Evolutionary conservation across 2,113 vertebrate species (phyloP), one percentile per base, ranked within the genome.

Genomic region (Calyptommatus sinebrachiatus): DNA sequence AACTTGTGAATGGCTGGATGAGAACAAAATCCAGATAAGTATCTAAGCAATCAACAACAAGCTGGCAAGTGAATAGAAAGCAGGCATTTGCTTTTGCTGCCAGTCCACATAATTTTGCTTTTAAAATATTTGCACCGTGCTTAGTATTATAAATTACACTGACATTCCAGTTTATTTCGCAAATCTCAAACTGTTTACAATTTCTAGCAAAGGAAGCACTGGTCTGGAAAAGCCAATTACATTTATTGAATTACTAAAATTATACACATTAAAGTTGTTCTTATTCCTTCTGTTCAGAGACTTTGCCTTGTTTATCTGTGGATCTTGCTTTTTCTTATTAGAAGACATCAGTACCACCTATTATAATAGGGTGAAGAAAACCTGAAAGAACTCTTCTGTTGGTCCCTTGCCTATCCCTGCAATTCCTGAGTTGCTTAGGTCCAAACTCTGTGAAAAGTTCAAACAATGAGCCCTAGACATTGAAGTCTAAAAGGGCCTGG

Each of bases 71-170:
- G 16, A 57, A 18, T 57, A 57, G 53, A 57, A 18, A 57, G 14
- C 18, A 2, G 12, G 53, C 53, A 57, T 57, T 57, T 57, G 53
- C 12, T 57, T 73, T 28, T 53, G 45, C 41, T 46, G 14, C 48
- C 46, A 26, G 5, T 73, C 50, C 24, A 20, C 7, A 74, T 61
- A 48, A 46, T 14, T 45, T 75, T 75, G 60, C 26, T 75, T 75
- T 75, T 28, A 48, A 86, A 88, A 76, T 83, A 84, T 84, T 85
- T 86, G 84, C 62, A 81, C 3, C 60, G 82, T 77, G 29, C 9
- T 87, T 65, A 82, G 77, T 88, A 86, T 41, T 76, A 66, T 20
- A 80, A 88, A 85, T 84, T 79, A 85, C 18, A 28, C 78, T 81
- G 80, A 63, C 77, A 71, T 82, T 76, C 83, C 71, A 70, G 1